These are phyloP conservation scores for Pelvicachromis taeniatus DNA, from an alignment of 2,113 vertebrate genomes.

Conservation along the genomic window DNA sequence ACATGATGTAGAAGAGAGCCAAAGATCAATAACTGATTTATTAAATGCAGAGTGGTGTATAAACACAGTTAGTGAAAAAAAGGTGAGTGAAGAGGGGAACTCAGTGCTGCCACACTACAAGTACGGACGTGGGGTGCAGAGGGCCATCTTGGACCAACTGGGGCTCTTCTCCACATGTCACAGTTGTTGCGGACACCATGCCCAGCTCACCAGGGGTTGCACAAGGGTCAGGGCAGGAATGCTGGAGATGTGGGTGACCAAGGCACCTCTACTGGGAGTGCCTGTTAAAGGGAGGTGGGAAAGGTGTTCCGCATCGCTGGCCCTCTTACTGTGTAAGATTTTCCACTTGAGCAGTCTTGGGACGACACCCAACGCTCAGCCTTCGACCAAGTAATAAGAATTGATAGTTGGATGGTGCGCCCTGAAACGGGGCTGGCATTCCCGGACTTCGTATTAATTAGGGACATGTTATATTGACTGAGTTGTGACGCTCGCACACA, in stretches of 20 bases:
- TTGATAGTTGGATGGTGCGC: background rate
- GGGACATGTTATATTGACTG: background rate
- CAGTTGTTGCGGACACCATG: too few relatives aligned
- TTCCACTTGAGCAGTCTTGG: background rate
- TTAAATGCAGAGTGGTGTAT: background rate
- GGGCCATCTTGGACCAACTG: too few relatives aligned
- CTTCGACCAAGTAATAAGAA: background rate
- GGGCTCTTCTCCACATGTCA: too few relatives aligned
- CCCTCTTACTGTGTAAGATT: background rate
- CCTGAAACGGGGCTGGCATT: background rate
- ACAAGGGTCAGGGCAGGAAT: too few relatives aligned
- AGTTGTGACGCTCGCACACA: background rate
- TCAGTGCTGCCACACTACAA: too few relatives aligned
- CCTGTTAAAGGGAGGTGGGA: background rate
- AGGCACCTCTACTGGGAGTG: background rate
- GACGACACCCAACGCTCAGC: background rate
- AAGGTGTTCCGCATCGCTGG: background rate
- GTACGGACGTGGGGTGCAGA: too few relatives aligned
- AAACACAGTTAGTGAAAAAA: background rate
- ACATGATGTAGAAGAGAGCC: background rate
- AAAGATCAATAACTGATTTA: background rate
- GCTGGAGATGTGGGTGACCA: background rate
- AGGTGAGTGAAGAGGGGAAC: background rate
- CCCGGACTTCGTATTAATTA: background rate
- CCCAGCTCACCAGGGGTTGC: too few relatives aligned